A percentile compares a stretch with the other conserved stretches of the same genome.
Conservation (phyloP, 2,888 invertebrate species). For the Dryococelus australis region DNA sequence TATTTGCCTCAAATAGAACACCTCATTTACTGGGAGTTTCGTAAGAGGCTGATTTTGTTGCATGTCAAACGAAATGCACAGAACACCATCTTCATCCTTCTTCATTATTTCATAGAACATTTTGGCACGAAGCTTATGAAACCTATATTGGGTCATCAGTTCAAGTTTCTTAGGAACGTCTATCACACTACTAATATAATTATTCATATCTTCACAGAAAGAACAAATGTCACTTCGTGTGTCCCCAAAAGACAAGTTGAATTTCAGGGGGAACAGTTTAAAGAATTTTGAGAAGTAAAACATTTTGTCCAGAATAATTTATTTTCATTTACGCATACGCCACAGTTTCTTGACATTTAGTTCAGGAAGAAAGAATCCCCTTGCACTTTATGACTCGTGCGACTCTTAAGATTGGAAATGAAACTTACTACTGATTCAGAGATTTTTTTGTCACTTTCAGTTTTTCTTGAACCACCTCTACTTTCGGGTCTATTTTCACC, state of each 20-base stretch:
- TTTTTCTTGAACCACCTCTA: too few species aligned
- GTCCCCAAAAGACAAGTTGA: background rate
- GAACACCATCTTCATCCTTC: too few species aligned
- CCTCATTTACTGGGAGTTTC: too few species aligned
- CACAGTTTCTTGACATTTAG: background rate
- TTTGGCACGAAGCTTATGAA: too few species aligned
- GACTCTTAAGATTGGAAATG: background rate
- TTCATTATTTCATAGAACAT: too few species aligned
- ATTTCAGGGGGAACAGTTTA: too few species aligned
- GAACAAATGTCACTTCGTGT: background rate
- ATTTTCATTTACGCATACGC: background rate
- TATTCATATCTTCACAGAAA: slow-evolving; percentile 6
- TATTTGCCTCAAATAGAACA: too few species aligned
- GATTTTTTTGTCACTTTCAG: too few species aligned
- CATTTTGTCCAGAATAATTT: background rate
- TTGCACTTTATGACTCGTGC: background rate
- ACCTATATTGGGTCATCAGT: background rate
- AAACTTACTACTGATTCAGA: too few species aligned
- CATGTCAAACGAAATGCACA: too few species aligned
- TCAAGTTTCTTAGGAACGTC: slow-evolving; percentile 12
- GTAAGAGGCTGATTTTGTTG: too few species aligned
- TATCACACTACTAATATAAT: background rate
- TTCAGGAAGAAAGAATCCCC: background rate
- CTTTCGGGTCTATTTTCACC: background rate
- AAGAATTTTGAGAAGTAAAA: background rate